These are phyloP conservation scores for Thamnophis elegans DNA, from an alignment of 2,797 vertebrate genomes.

Conservation along the genomic window DNA sequence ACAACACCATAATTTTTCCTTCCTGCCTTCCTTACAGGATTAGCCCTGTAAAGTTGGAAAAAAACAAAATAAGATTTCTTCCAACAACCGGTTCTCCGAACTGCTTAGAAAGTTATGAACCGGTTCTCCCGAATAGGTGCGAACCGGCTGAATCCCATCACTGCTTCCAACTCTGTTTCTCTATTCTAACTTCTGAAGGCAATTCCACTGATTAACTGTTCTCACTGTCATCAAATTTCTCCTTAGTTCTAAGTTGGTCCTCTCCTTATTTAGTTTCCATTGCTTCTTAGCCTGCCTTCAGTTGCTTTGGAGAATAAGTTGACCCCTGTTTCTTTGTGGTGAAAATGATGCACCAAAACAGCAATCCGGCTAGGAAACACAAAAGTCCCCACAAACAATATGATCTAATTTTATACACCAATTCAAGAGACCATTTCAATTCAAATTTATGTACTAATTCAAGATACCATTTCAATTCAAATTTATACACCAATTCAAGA, in stretches of 20 bases:
- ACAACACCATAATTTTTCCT: too few relatives aligned
- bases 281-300: neutral
- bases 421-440: neutral
- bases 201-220: neutral
- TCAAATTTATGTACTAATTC: neutral
- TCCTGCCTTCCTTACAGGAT: too few relatives aligned
- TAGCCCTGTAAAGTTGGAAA: too few relatives aligned
- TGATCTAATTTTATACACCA: neutral
- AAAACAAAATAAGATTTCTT: too few relatives aligned
- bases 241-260: neutral
- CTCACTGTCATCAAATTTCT: neutral
- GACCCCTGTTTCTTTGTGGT: neutral
- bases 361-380: neutral
- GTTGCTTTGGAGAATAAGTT: neutral
- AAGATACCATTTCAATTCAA: too few relatives aligned
- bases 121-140: too few relatives aligned
- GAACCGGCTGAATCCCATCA: too few relatives aligned
- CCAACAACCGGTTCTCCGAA: too few relatives aligned
- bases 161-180: too few relatives aligned
- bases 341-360: neutral
- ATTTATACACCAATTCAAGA: neutral
- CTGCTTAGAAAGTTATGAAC: too few relatives aligned
- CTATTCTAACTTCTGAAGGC: neutral
- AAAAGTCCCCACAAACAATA: neutral
- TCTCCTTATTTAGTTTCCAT: neutral